phyloP scores from a whole-genome alignment of 2,113 vertebrate genomes.

The Anolis sagrei region DNA sequence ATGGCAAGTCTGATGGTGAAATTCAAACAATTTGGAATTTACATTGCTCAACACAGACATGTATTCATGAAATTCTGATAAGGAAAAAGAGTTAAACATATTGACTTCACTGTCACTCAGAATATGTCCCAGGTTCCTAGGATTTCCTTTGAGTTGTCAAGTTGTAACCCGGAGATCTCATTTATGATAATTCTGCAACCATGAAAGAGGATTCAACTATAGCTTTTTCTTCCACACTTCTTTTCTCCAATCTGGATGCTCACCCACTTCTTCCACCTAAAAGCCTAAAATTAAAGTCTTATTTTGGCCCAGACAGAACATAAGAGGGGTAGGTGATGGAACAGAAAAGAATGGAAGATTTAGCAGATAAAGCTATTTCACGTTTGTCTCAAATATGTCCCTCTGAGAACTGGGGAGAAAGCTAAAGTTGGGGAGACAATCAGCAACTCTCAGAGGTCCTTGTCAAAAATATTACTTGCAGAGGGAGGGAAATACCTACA shows the following conservation, averaged over 20 bases:
- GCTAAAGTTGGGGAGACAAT: no score
- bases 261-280: no score
- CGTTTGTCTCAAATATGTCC: no score
- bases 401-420: no score
- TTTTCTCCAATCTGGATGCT: no score
- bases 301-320: no score
- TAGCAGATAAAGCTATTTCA: no score
- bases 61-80: conserved; percentile 35
- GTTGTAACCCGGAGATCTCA: background rate
- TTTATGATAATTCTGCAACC: background rate
- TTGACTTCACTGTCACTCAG: background rate
- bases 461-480: background rate
- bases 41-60: conserved; percentile 53
- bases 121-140: conserved; percentile 27
- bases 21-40: conserved; percentile 74
- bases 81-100: conserved; percentile 68
- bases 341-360: no score
- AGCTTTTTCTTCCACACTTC: background rate
- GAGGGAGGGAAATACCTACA: background rate
- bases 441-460: no score
- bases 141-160: conserved; percentile 37
- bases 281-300: no score
- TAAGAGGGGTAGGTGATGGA: no score
- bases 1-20: conserved; percentile 71
- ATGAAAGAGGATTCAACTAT: background rate